phyloP scores from a whole-genome alignment of 2,888 invertebrate genomes.

The Camptogramma bilineatum region DNA sequence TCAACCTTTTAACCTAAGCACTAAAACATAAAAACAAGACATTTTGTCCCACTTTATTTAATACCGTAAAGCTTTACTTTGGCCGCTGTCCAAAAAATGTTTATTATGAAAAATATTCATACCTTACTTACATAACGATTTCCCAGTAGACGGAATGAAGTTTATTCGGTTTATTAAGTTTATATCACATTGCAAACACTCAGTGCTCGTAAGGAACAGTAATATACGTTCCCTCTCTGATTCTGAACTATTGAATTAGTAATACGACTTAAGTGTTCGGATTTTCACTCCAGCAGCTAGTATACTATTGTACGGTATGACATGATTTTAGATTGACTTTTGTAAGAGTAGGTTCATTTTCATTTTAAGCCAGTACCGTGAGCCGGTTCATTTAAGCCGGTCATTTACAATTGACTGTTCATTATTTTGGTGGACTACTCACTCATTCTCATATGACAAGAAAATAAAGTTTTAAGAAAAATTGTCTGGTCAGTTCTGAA shows the following conservation, averaged over 20 bases:
- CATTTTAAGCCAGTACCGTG: no score
- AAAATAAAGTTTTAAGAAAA: no score
- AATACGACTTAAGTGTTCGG: slow-evolving; percentile 43
- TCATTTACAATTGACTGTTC: no score
- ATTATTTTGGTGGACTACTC: no score
- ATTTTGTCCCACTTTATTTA: not conserved
- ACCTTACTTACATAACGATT: slow-evolving; percentile 5
- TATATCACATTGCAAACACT: slow-evolving; percentile 29
- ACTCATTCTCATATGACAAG: no score
- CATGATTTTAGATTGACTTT: no score
- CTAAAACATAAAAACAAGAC: not conserved
- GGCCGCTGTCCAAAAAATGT: slow-evolving; percentile 13
- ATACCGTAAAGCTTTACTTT: slow-evolving; percentile 5
- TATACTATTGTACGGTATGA: slow-evolving; percentile 8
- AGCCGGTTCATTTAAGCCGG: no score
- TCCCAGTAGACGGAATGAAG: not conserved
- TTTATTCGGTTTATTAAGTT: slow-evolving; percentile 16
- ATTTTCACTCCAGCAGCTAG: slow-evolving; percentile 42
- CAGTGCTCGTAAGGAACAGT: slow-evolving; percentile 31
- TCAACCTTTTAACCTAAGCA: not conserved
- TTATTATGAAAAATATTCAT: slow-evolving; percentile 14
- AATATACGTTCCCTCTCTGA: slow-evolving; percentile 39
- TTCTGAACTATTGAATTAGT: slow-evolving; percentile 52
- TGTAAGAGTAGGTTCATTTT: no score
- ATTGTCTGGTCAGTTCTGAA: no score